Conservation (phyloP, 2,797 vertebrate species). For the Prionace glauca region DNA sequence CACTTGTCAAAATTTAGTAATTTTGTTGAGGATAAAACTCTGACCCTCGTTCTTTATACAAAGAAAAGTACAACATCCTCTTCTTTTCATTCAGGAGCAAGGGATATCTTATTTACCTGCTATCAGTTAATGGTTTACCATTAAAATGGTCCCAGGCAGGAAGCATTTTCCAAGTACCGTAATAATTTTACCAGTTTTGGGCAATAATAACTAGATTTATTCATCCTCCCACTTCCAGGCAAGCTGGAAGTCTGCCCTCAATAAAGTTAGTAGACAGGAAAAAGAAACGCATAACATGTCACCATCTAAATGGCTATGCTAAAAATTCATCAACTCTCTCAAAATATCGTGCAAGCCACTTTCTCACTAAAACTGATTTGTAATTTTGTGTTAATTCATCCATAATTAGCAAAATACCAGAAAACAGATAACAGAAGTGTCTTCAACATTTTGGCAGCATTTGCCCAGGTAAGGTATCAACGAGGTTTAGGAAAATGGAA, state of each 20-base stretch:
- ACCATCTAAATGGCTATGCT: not conserved
- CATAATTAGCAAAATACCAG: too few relatives aligned
- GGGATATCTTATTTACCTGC: not conserved
- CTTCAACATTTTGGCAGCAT: too few relatives aligned
- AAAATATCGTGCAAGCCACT: too few relatives aligned
- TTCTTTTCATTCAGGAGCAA: not conserved
- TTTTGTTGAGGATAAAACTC: not conserved
- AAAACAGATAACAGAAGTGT: too few relatives aligned
- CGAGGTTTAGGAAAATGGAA: too few relatives aligned
- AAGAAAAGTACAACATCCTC: not conserved
- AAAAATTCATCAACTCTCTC: not conserved
- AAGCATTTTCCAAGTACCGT: not conserved
- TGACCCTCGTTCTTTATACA: not conserved
- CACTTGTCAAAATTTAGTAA: not conserved
- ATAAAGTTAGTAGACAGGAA: not conserved
- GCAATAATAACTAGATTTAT: not conserved
- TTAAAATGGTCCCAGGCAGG: not conserved
- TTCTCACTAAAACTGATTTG: too few relatives aligned
- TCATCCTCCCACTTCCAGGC: not conserved
- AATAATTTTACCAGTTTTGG: not conserved
- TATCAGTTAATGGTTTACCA: not conserved
- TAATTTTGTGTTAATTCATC: too few relatives aligned
- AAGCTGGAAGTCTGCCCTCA: not conserved
- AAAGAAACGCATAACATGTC: not conserved
- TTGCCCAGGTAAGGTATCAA: too few relatives aligned